Base-by-base conservation (phyloP, 35 echinoderm and acorn worm species). In the Hemicentrotus pulcherrimus region DNA sequence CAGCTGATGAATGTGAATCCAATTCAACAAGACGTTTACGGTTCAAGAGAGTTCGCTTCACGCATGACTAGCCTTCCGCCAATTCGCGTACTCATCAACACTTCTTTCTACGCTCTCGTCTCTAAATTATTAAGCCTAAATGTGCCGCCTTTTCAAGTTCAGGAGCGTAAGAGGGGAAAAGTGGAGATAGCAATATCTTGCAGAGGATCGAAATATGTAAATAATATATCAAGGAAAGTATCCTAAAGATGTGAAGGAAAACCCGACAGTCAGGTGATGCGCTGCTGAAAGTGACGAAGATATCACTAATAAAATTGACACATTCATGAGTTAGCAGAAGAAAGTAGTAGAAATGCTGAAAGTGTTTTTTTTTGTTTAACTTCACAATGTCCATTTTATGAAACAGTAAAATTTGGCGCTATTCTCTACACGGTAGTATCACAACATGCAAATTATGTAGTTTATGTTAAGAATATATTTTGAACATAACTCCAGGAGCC, bases 91-190 rank as follows among this genome's bases (percentile, higher is more conserved):
- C 65, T 78, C 65, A 78, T 78, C 65, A 78, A 78, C 65, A 78
- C 65, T 78, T 78, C 65, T 28, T 28, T n/a, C 22, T 78, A 28
- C 19, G 22, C 65, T 78, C 24, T 22, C 65, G 65, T 78, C 28
- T 78, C 65, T 78, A 78, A 78, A 78, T 78, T 78, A 78, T 78
- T n/a, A 28, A 78, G 6, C 28, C 0, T 7, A 78, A n/a, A 28
- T 78, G 65, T 78, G 65, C 65, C 65, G 65, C 65, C 65, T 78
- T 78, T 78, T 78, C 65, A n/a, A n/a, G 65, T 78, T 28, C 65
- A 8, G 19, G 4, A 78, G 65, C 19, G 28, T n/a, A 28, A 22
- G 65, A 78, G 28, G 65, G 24, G 65, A n/a, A 78, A 78, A 78
- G 4, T n/a, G 18, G 18, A 28, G 28, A 78, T 22, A 78, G 28